Percentiles rank a stretch among this genome's conserved stretches.
These are phyloP conservation scores for Mastigias papua DNA, from an alignment of 30 jellyfish, hydroid and myxozoan species.

Conservation along the genomic window DNA sequence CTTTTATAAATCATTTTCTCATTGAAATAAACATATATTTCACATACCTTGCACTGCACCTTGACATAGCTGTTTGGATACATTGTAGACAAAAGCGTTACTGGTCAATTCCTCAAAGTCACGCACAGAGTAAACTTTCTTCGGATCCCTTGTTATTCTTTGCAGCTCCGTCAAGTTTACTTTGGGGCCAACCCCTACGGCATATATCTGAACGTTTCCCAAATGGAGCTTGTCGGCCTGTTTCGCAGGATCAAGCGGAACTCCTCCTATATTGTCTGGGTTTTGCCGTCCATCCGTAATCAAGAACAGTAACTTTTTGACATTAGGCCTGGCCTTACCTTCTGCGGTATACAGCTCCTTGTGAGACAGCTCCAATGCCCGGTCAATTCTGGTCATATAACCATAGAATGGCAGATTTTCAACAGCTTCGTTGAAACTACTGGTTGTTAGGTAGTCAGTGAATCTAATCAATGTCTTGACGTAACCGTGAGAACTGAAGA, in stretches of 20 bases:
- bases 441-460: slow-evolving; percentile 4
- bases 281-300: slow-evolving; percentile 82
- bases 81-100: slow-evolving; percentile 51
- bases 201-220: slow-evolving; percentile 36
- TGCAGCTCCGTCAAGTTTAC: slow-evolving; percentile 62
- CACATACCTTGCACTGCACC: background rate
- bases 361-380: slow-evolving; percentile 62
- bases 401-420: slow-evolving; percentile 65
- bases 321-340: slow-evolving; percentile 46
- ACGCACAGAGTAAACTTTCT: slow-evolving; percentile 44
- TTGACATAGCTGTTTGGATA: slow-evolving; percentile 52
- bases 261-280: slow-evolving; percentile 41
- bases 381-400: slow-evolving; percentile 72
- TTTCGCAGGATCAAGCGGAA: slow-evolving; percentile 18
- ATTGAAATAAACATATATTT: too few relatives aligned
- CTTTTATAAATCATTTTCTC: too few relatives aligned
- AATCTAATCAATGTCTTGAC: slow-evolving; percentile 40
- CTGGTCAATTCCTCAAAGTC: slow-evolving; percentile 51
- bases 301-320: slow-evolving; percentile 55
- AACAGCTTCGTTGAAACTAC: slow-evolving; percentile 55
- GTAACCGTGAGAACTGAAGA: slow-evolving; percentile 69
- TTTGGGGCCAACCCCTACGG: slow-evolving; percentile 64
- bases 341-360: slow-evolving; percentile 31
- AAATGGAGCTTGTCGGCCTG: slow-evolving; percentile 51
- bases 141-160: slow-evolving; percentile 44